These are phyloP conservation scores for Pelagia noctiluca DNA, from an alignment of 30 jellyfish, hydroid and myxozoan genomes.

Conservation along the genomic window DNA sequence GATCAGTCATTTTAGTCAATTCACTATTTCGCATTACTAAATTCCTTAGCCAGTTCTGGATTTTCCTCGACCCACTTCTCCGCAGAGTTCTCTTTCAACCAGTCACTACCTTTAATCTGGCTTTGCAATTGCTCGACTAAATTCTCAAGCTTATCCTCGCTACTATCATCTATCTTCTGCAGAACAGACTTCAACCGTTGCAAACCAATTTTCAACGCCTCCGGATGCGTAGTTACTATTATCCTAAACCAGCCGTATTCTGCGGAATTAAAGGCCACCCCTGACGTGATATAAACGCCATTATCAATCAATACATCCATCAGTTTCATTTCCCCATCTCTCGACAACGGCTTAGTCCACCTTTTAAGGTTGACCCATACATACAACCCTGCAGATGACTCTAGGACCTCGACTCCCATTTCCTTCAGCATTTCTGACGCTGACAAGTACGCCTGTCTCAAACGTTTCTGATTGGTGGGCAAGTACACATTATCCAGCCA, in stretches of 20 bases:
- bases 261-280: slow-evolving; percentile 61
- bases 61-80: slow-evolving; percentile 85
- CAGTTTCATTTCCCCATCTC: slow-evolving; percentile 67
- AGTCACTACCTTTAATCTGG: slow-evolving; percentile 55
- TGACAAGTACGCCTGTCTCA: slow-evolving; percentile 28
- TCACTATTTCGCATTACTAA: slow-evolving; percentile 21
- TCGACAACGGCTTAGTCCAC: slow-evolving; percentile 20
- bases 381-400: slow-evolving; percentile 65
- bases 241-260: slow-evolving; percentile 90
- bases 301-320: slow-evolving; percentile 53
- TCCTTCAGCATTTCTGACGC: slow-evolving; percentile 41
- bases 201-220: slow-evolving; percentile 31
- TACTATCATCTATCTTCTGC: neutral
- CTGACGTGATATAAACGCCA: slow-evolving; percentile 74
- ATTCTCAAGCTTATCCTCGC: slow-evolving; percentile 47
- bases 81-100: slow-evolving; percentile 84
- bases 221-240: slow-evolving; percentile 38
- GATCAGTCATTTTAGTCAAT: no score
- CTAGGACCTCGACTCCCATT: slow-evolving; percentile 26
- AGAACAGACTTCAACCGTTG: slow-evolving; percentile 38
- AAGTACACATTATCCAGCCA: slow-evolving; percentile 72
- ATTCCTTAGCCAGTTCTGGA: slow-evolving; percentile 77
- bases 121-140: slow-evolving; percentile 58
- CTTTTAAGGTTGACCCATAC: slow-evolving; percentile 73
- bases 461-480: slow-evolving; percentile 52